phyloP scores from a whole-genome alignment of 2,113 vertebrate genomes.

The Scolopax mira region DNA sequence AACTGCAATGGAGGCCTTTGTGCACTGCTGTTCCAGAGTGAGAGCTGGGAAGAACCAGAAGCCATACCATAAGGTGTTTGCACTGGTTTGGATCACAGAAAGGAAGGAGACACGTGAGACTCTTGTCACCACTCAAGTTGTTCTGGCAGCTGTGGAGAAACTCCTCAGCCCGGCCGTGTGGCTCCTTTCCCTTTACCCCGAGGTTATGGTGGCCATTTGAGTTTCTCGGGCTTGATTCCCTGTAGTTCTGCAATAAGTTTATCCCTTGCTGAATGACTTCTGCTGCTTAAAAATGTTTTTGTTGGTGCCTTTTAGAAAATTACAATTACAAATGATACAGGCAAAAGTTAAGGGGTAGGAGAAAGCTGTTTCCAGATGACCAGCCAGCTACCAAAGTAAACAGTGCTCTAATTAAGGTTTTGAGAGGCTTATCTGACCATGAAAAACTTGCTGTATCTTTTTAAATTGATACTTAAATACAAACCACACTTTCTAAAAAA shows the following conservation, averaged over 20 bases:
- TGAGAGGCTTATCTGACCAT: neutral
- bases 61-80: neutral
- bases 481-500: neutral
- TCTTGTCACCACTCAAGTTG: fast-evolving
- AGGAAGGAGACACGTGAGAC: neutral
- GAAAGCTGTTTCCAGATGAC: neutral
- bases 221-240: neutral
- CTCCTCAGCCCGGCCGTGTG: fast-evolving
- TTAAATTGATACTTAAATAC: neutral
- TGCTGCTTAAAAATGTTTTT: slow-evolving; percentile 5
- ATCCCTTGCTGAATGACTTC: neutral
- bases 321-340: neutral
- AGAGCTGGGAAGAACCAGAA: neutral
- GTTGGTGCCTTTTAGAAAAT: slow-evolving; percentile 23
- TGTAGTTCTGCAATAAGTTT: neutral
- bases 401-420: neutral
- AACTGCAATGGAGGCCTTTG: neutral
- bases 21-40: fast-evolving
- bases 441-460: neutral
- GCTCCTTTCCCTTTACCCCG: neutral
- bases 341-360: neutral
- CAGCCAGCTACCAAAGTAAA: neutral
- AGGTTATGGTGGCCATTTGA: neutral
- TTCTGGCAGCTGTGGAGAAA: neutral
- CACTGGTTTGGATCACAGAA: neutral